phyloP scores from a whole-genome alignment of 2,888 invertebrate genomes.

The Synanthedon andrenaeformis region DNA sequence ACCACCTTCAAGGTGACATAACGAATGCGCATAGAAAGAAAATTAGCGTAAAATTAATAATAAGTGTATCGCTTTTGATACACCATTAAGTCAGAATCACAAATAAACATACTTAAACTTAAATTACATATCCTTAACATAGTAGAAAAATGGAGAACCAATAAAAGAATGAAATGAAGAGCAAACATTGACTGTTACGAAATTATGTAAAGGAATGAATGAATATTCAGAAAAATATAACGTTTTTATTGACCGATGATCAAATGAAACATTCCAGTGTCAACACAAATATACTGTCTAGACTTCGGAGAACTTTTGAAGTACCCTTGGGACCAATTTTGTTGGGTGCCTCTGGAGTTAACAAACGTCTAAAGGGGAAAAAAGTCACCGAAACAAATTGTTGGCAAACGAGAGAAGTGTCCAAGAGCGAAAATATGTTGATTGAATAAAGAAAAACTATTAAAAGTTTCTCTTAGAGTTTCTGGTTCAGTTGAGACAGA shows the following conservation, averaged over 20 bases:
- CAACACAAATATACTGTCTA: conserved; percentile 39
- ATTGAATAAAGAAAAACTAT: conserved; percentile 70
- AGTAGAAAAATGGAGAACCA: neutral
- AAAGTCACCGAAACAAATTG: conserved; percentile 63
- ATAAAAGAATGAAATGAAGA: neutral
- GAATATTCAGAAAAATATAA: neutral
- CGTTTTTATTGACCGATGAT: neutral
- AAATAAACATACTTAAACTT: neutral
- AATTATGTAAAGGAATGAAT: neutral
- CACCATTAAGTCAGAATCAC: neutral
- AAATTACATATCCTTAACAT: neutral
- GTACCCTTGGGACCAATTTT: conserved; percentile 53
- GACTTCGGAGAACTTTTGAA: conserved; percentile 43
- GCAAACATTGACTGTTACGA: neutral
- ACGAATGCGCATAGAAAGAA: conserved; percentile 31
- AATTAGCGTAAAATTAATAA: conserved; percentile 46
- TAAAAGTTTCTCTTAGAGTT: conserved; percentile 57
- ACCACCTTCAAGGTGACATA: conserved; percentile 26
- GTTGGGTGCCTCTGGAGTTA: conserved; percentile 42
- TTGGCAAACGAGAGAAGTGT: conserved; percentile 64
- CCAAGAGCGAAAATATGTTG: conserved; percentile 66
- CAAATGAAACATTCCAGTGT: conserved; percentile 4
- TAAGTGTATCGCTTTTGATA: conserved; percentile 15
- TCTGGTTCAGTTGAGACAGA: conserved; percentile 46
- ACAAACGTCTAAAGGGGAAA: conserved; percentile 38